phyloP scores from a whole-genome alignment of 2,797 vertebrate genomes.

The Chloroceryle amazona region DNA sequence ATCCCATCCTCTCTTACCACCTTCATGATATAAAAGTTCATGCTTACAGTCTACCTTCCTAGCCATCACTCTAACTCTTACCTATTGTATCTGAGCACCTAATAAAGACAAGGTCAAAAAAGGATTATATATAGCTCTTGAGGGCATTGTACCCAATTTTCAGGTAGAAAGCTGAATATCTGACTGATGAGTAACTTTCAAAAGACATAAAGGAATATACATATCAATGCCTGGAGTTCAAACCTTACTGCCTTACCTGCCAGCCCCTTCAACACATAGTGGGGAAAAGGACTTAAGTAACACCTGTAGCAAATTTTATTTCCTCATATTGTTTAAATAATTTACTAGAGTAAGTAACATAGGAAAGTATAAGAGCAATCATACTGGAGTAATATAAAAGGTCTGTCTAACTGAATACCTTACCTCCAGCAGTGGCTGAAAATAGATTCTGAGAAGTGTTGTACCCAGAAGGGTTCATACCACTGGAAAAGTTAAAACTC shows the following conservation, averaged over 20 bases:
- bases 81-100: neutral
- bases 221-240: neutral
- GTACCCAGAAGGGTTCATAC: neutral
- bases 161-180: neutral
- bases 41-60: neutral
- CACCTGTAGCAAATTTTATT: neutral
- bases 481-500: neutral
- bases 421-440: neutral
- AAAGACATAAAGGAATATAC: neutral
- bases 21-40: neutral
- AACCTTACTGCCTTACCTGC: neutral
- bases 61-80: neutral
- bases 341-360: neutral
- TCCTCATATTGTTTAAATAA: neutral
- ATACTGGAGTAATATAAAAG: neutral
- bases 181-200: neutral
- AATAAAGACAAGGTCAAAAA: neutral
- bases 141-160: neutral
- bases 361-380: neutral
- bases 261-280: neutral
- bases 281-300: neutral
- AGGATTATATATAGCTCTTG: neutral
- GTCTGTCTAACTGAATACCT: neutral
- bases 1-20: neutral
- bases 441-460: neutral